These are phyloP conservation scores for Epizoanthus stellaris DNA, from an alignment of 92 coral and sea anemone genomes.

Conservation along the genomic window DNA sequence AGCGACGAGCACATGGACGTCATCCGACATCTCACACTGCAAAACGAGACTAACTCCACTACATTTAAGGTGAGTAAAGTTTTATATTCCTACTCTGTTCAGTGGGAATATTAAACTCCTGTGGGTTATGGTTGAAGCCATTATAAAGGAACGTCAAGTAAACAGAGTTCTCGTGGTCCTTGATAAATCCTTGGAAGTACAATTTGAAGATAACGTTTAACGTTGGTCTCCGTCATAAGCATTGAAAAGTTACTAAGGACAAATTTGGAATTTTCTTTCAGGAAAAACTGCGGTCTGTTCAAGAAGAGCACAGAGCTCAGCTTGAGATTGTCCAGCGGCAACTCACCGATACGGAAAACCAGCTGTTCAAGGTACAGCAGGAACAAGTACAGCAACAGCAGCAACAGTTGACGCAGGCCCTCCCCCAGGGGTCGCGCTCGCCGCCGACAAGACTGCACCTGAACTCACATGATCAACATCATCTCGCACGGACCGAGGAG, in stretches of 20 bases:
- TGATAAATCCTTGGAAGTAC: no score
- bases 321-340: constrained; percentile 79
- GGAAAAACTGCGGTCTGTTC: constrained; percentile 81
- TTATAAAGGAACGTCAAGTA: no score
- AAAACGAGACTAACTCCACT: constrained; percentile 85
- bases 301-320: constrained; percentile 79
- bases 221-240: neutral
- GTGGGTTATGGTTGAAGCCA: no score
- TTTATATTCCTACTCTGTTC: neutral
- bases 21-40: constrained; percentile 81
- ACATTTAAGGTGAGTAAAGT: constrained; percentile 85
- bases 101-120: no score
- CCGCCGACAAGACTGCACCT: constrained; percentile 60
- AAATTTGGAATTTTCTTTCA: neutral
- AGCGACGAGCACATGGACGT: constrained; percentile 86
- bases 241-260: no score
- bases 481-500: constrained; percentile 81
- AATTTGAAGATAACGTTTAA: no score
- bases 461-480: constrained; percentile 64
- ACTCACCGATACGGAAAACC: constrained; percentile 82
- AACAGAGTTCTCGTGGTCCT: no score
- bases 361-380: constrained; percentile 58
- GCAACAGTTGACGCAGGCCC: constrained; percentile 48
- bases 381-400: constrained; percentile 57
- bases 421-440: constrained; percentile 60